Percentiles rank a stretch among this genome's conserved stretches.
Evolutionary conservation across 2,888 invertebrate genomes (phyloP).

Genomic region (Melieria crassipennis): DNA sequence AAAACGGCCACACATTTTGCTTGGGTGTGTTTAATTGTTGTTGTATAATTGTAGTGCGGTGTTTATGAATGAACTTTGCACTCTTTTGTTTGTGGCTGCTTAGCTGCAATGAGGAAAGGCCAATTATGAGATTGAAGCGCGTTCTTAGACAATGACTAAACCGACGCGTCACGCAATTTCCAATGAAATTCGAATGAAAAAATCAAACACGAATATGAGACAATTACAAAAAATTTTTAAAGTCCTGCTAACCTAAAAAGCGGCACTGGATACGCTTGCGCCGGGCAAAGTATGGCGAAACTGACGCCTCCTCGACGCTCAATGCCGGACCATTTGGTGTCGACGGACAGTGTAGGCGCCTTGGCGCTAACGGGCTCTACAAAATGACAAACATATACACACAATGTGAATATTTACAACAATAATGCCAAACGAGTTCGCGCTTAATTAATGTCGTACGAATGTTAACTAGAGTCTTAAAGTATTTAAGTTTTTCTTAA

Average conservation of each 20-base stretch:
- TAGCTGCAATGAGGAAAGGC: slow-evolving; percentile 17
- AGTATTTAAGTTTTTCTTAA: slow-evolving; percentile 54
- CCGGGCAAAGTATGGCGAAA: slow-evolving; percentile 74
- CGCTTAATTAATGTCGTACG: too few relatives aligned
- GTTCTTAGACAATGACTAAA: slow-evolving; percentile 2
- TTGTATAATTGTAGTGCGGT: background rate
- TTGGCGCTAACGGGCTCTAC: slow-evolving; percentile 77
- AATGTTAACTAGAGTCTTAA: background rate
- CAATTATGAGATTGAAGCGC: slow-evolving; percentile 8
- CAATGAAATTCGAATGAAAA: slow-evolving; percentile 45
- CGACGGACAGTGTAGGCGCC: slow-evolving; percentile 76
- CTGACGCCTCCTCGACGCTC: slow-evolving; percentile 55
- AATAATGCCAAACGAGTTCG: too few relatives aligned
- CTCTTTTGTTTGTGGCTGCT: background rate
- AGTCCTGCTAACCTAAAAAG: slow-evolving; percentile 71
- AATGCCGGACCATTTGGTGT: slow-evolving; percentile 75
- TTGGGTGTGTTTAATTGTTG: slow-evolving; percentile 29
- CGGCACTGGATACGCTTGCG: slow-evolving; percentile 77
- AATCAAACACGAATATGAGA: background rate
- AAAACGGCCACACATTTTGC: slow-evolving; percentile 36
- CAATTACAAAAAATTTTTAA: background rate
- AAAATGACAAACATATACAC: background rate
- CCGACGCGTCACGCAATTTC: too few relatives aligned
- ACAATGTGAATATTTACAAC: too few relatives aligned
- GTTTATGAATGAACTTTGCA: slow-evolving; percentile 17